phyloP scores from a whole-genome alignment of 2,797 vertebrate species.

The Tinamus major region DNA sequence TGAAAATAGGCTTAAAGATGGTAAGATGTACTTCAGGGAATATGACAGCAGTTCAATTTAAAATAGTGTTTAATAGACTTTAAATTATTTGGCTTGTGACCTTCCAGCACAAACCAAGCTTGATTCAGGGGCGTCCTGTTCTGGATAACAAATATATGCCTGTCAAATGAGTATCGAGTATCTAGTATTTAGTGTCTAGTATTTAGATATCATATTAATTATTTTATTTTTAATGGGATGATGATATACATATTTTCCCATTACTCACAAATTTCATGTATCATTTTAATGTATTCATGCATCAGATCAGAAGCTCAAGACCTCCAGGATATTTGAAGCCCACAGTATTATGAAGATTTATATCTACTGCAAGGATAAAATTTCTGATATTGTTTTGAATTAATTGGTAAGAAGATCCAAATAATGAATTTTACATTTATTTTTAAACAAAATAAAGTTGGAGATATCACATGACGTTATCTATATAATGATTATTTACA shows the following conservation, averaged over 20 bases:
- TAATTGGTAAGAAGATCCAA: not conserved
- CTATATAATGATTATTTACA: not conserved
- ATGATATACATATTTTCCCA: not conserved
- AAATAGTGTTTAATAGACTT: not conserved
- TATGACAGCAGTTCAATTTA: not conserved
- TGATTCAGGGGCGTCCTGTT: not conserved
- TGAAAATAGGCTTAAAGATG: not conserved
- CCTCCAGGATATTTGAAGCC: not conserved
- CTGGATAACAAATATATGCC: not conserved
- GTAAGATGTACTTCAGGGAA: not conserved
- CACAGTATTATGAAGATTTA: accelerated
- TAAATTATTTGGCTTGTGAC: not conserved
- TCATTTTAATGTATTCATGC: not conserved
- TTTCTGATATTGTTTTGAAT: not conserved
- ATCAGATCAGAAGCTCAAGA: not conserved
- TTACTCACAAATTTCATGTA: not conserved
- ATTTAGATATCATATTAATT: not conserved
- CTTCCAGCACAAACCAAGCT: not conserved
- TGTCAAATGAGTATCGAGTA: not conserved
- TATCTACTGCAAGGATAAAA: not conserved
- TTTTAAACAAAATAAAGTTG: not conserved
- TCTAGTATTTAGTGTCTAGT: not conserved
- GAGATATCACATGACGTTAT: no score
- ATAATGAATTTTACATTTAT: not conserved
- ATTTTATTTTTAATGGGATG: not conserved